Base-by-base conservation (phyloP, 92 coral and sea anemone genomes). In the Umimayanthus chanpuru region DNA sequence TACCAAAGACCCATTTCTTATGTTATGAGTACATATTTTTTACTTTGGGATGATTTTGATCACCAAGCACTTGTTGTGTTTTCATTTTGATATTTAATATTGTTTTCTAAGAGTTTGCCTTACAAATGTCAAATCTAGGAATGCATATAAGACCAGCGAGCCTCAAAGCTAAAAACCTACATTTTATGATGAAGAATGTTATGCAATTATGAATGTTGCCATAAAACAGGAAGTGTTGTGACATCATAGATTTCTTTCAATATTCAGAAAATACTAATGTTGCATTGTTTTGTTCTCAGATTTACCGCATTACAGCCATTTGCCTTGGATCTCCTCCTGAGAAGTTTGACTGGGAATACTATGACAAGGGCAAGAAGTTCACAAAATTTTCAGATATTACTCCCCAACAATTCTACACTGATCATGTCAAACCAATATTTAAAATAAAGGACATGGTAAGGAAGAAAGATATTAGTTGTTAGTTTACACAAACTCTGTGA, bases 301-400 rank as follows among this genome's bases (percentile, higher is more conserved):
- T 97, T 38, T 97, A 95, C 89, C 86, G 94, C 12, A 86, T 95
- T 23, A 94, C 95, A 20, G 88, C 97, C 64, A 92, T 97, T 18
- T 95, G 97, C 44, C 94, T 97, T 72, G 99, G 99, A 40, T 88
- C 93, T 29, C 99, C 99, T 12, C 99, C 99, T 68, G 89, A 89
- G 47, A 81, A 85, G 40, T 95, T 97, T 89, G 92, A 94, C 68
- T 97, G 99, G 99, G 98, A 97, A 79, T 97, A 86, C 79, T 92
- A 91, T 89, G 98, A 97, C 88, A 97, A 89, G 83, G 90, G 92
- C 82, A 97, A 97, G 94, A 86, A 96, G 18, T 95, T 94, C 50
- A 89, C 86, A 79, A 94, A 92, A 81, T 9, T 92, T 23, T 91
- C 92, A 36, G 93, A 83, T 16, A 79, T 94, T 1, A 94, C 97